Percentiles rank a stretch among this genome's conserved stretches.
phyloP scores from a whole-genome alignment of 2,113 vertebrate species.

The Trematomus loennbergii region DNA sequence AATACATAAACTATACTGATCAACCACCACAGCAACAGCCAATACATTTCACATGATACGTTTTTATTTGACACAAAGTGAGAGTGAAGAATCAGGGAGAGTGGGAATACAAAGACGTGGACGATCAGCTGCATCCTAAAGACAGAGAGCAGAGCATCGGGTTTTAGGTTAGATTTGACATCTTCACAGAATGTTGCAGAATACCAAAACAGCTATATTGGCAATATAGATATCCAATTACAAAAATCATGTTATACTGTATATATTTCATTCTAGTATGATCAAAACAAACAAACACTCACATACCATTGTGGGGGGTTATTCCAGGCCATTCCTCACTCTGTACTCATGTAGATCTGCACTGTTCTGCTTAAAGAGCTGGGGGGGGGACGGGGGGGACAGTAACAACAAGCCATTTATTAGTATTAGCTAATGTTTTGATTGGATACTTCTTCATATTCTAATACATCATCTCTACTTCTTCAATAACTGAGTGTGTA shows the following conservation, averaged over 20 bases:
- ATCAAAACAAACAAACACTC: neutral
- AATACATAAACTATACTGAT: neutral
- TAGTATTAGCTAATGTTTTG: neutral
- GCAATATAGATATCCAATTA: neutral
- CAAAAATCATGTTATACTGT: neutral
- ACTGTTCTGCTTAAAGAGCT: constrained; percentile 90
- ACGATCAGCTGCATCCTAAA: constrained; percentile 4
- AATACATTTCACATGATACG: constrained; percentile 9
- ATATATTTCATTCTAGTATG: neutral
- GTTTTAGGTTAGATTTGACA: neutral
- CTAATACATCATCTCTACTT: neutral
- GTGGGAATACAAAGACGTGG: neutral
- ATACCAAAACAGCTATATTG: neutral
- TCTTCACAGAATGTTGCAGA: neutral
- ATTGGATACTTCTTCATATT: neutral
- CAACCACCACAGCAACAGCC: neutral
- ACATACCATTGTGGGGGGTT: constrained; percentile 19
- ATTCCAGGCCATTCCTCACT: constrained; percentile 84
- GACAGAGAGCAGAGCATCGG: neutral
- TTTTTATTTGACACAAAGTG: constrained; percentile 55
- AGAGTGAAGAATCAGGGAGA: neutral
- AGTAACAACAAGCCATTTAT: neutral
- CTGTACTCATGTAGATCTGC: constrained; percentile 90
- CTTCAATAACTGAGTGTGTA: neutral
- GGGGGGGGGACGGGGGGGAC: neutral